phyloP scores from a whole-genome alignment of 2,888 invertebrate species.

The Orthosia incerta region DNA sequence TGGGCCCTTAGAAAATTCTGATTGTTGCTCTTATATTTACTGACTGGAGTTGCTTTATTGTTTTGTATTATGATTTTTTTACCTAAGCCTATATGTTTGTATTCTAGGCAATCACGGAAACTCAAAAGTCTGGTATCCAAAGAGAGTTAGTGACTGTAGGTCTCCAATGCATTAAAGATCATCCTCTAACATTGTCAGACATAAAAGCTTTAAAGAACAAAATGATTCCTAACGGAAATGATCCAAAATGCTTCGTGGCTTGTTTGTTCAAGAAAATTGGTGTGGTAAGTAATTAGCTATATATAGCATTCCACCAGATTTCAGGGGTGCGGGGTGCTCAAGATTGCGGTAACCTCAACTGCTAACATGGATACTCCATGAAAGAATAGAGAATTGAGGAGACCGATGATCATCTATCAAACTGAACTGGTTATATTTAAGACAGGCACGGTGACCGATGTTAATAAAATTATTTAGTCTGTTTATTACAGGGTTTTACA shows the following conservation, averaged over 20 bases:
- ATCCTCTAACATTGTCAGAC: slow-evolving; percentile 75
- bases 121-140: slow-evolving; percentile 73
- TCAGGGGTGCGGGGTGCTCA: too few relatives aligned
- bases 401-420: not conserved
- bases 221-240: slow-evolving; percentile 74
- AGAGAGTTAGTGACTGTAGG: slow-evolving; percentile 73
- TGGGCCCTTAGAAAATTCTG: not conserved
- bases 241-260: slow-evolving; percentile 77
- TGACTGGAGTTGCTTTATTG: too few relatives aligned
- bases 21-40: not conserved
- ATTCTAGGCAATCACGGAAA: slow-evolving; percentile 73
- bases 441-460: not conserved
- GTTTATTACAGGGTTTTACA: not conserved
- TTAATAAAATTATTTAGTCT: too few relatives aligned
- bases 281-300: slow-evolving; percentile 71
- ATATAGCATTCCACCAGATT: not conserved
- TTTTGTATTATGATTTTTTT: not conserved
- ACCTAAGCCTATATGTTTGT: not conserved
- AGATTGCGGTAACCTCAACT: not conserved
- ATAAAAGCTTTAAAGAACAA: slow-evolving; percentile 74
- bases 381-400: not conserved
- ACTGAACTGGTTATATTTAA: not conserved
- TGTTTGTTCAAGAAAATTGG: slow-evolving; percentile 80
- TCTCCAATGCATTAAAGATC: slow-evolving; percentile 73
- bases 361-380: not conserved